These are phyloP conservation scores for Drosophila prolongata DNA, from an alignment of 2,888 invertebrate species.

Conservation along the genomic window DNA sequence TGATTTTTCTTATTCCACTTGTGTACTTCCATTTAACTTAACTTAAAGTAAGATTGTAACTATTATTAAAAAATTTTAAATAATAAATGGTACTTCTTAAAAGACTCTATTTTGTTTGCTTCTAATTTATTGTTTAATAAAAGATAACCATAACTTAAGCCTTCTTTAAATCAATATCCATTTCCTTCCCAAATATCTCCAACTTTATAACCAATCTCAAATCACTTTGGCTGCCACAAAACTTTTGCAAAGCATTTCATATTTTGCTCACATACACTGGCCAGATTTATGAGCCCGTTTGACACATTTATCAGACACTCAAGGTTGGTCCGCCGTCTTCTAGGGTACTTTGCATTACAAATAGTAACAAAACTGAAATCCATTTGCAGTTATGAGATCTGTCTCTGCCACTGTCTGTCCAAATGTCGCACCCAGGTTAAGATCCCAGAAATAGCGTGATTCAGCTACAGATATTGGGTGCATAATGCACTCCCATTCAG, in stretches of 20 bases:
- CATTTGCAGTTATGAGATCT: slow-evolving; percentile 37
- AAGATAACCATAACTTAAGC: neutral
- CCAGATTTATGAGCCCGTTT: slow-evolving; percentile 34
- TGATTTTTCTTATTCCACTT: neutral
- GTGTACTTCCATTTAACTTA: too few species aligned
- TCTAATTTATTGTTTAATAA: too few species aligned
- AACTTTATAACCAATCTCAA: neutral
- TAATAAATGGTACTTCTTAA: too few species aligned
- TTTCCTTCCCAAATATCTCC: neutral
- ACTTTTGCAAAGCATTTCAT: slow-evolving; percentile 19
- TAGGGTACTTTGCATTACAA: slow-evolving; percentile 34
- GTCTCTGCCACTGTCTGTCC: slow-evolving; percentile 36
- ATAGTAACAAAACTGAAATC: slow-evolving; percentile 32
- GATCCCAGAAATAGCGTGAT: slow-evolving; percentile 30
- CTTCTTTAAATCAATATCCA: neutral
- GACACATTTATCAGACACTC: slow-evolving; percentile 41
- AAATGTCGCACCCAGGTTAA: slow-evolving; percentile 27
- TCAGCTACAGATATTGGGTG: slow-evolving; percentile 17
- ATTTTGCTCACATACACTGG: slow-evolving; percentile 21
- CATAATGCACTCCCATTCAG: slow-evolving; percentile 37
- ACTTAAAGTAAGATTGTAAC: too few species aligned
- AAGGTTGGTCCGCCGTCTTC: slow-evolving; percentile 27
- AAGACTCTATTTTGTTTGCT: too few species aligned
- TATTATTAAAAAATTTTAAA: too few species aligned
- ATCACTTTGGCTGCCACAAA: slow-evolving; percentile 7